Conservation (phyloP, 2,797 vertebrate genomes). For the Girardinus metallicus region DNA sequence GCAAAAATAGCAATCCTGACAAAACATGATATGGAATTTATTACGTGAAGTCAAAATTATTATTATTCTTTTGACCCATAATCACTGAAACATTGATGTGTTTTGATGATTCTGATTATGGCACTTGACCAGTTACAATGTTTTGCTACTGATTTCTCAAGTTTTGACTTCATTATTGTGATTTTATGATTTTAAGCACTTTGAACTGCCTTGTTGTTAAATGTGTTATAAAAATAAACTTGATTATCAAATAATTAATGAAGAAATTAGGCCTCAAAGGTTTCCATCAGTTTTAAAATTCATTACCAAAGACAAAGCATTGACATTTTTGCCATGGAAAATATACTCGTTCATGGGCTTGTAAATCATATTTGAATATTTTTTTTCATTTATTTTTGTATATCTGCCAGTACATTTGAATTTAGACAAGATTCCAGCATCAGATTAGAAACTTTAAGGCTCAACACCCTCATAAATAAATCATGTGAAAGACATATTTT, state of each 20-base stretch:
- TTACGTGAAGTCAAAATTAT: no score
- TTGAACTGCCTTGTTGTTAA: no score
- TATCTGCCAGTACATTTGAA: constrained; percentile 7
- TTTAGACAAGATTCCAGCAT: constrained; percentile 2
- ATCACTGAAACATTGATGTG: no score
- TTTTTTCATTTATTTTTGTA: neutral
- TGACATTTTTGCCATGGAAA: constrained; percentile 19
- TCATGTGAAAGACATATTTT: constrained; percentile 1
- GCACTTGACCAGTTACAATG: no score
- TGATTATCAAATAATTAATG: neutral
- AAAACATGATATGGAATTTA: no score
- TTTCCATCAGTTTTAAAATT: neutral
- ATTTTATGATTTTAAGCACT: no score
- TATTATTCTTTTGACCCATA: no score
- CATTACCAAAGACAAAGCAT: neutral
- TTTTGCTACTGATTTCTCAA: no score
- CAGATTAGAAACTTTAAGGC: constrained; percentile 9
- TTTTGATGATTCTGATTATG: no score
- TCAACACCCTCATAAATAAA: neutral
- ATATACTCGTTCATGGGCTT: neutral
- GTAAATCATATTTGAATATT: neutral
- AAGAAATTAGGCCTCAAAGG: constrained; percentile 3
- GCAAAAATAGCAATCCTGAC: no score
- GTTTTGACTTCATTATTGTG: no score
- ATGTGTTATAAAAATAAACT: no score